A percentile compares a stretch with the other conserved stretches of the same genome.
These are phyloP conservation scores for Leuciscus idus DNA, from an alignment of 2,113 vertebrate genomes.

Conservation along the genomic window DNA sequence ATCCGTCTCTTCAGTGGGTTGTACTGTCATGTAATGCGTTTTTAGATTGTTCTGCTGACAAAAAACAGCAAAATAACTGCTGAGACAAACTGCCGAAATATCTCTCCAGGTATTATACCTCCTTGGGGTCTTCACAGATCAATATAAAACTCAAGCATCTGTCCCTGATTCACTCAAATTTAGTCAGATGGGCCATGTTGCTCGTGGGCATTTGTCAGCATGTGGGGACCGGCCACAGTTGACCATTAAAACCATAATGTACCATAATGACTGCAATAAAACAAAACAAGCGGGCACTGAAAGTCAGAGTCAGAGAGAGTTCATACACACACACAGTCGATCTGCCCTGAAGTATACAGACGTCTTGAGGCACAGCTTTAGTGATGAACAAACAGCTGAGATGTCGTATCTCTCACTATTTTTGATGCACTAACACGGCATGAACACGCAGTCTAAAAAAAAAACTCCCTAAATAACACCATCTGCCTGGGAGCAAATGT, in stretches of 20 bases:
- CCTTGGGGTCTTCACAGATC: background rate
- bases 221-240: background rate
- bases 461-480: background rate
- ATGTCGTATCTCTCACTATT: background rate
- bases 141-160: slow-evolving; percentile 1
- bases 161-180: background rate
- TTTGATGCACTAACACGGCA: background rate
- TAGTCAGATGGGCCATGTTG: background rate
- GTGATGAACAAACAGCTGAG: slow-evolving; percentile 17
- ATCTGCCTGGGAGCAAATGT: background rate
- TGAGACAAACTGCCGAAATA: background rate
- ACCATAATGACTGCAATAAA: slow-evolving; percentile 46
- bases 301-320: background rate
- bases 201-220: background rate
- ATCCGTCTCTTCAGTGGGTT: too few relatives aligned
- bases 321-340: background rate
- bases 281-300: slow-evolving; percentile 27
- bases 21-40: too few relatives aligned
- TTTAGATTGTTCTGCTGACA: too few relatives aligned
- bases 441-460: background rate
- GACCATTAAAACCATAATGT: slow-evolving; percentile 26
- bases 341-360: slow-evolving; percentile 12
- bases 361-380: slow-evolving; percentile 13
- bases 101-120: background rate
- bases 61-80: too few relatives aligned